phyloP scores from a whole-genome alignment of 2,888 invertebrate genomes.

The Capitulum mitella region DNA sequence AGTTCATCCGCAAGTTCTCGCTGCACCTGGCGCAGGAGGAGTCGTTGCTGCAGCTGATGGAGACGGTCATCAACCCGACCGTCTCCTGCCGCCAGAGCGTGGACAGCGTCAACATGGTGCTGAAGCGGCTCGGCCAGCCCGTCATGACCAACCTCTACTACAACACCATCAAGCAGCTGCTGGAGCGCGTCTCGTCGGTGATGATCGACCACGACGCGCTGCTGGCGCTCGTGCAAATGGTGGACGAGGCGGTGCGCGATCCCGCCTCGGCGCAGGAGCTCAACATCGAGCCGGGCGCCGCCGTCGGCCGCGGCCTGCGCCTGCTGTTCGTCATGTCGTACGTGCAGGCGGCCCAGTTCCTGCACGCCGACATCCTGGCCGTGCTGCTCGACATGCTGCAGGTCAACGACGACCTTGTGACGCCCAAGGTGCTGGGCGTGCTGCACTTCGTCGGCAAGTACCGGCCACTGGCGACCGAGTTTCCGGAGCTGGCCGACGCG shows the following conservation, averaged over 20 bases:
- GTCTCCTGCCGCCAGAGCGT: constrained; percentile 86
- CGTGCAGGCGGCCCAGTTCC: constrained; percentile 87
- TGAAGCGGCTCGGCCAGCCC: constrained; percentile 88
- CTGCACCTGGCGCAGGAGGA: constrained; percentile 65
- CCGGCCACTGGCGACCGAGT: constrained; percentile 63
- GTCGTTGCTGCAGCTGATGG: constrained; percentile 64
- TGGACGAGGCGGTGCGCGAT: constrained; percentile 66
- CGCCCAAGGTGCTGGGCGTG: constrained; percentile 71
- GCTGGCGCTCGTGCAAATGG: constrained; percentile 51
- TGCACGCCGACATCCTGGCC: constrained; percentile 72
- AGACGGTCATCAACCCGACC: constrained; percentile 70
- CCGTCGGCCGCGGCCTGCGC: constrained; percentile 81
- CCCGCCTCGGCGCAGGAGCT: constrained; percentile 62
- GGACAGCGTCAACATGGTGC: constrained; percentile 58
- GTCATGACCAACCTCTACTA: constrained; percentile 93
- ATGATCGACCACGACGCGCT: constrained; percentile 90
- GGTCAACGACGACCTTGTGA: constrained; percentile 69
- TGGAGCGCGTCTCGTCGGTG: constrained; percentile 90
- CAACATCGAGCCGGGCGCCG: constrained; percentile 70
- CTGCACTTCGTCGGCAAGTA: constrained; percentile 82
- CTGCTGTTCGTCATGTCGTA: constrained; percentile 81
- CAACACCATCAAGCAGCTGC: constrained; percentile 87
- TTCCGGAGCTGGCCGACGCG: constrained; percentile 65
- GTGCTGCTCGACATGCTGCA: constrained; percentile 68
- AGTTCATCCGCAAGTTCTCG: constrained; percentile 77